Evolutionary conservation across 2,797 vertebrate species (phyloP), one percentile per base, ranked within the genome.

Genomic region (Hyperoplus immaculatus): DNA sequence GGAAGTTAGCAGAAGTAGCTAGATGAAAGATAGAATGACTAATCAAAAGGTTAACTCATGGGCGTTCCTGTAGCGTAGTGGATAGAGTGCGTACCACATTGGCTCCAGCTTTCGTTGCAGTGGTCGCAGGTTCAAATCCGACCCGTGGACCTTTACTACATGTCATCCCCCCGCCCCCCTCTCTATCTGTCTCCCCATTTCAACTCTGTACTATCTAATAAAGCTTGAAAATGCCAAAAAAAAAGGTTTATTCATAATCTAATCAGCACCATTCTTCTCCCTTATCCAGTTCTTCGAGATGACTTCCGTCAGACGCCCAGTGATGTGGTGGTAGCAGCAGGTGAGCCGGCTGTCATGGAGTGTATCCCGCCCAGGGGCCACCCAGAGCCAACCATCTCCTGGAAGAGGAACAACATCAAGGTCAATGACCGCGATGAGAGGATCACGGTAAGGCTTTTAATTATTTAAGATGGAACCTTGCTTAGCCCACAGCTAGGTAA

Each of bases 271-370:
- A 42, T 60, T 8, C 29, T 29, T 1, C 41, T 72, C 14, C 76
- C 41, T 69, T 42, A 21, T 58, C 1, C 85, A 99, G 98, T 99
- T 80, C 93, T 99, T 77, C 95, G 98, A 8, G 98, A 99, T 0
- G 98, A 99, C 84, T 99, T 99, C 80, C 96, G 98, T 5, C 98
- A 98, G 88, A 94, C 97, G 0, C 98, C 98, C 0, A 97, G 95
- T 8, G 98, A 98, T 0, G 91, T 97, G 81, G 97, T 97, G 82
- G 98, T 98, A 65, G 98, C 97, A 0, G 97, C 95, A 0, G 97
- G 98, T 0, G 98, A 99, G 81, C 98, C 98, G 0, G 97, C 98
- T 0, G 97, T 99, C 54, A 96, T 99, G 95, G 98, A 99, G 93
- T 99, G 98, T 0, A 93, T 98, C 53, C 98, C 98, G 0, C 98